Conservation (phyloP, 1,140 invertebrate species). For the Leucophenga varia region DNA sequence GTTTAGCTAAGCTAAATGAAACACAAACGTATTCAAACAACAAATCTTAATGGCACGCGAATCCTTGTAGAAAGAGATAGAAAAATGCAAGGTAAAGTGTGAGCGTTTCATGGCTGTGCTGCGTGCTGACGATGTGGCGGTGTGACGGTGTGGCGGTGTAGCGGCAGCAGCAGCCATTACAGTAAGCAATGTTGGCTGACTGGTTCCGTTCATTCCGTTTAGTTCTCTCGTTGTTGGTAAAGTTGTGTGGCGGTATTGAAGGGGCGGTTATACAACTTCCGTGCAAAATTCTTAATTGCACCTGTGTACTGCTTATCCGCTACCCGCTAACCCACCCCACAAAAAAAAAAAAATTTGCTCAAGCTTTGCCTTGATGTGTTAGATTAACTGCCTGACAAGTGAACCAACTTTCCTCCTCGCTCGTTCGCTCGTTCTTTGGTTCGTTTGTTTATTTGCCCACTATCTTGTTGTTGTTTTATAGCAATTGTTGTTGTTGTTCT, state of each 20-base stretch:
- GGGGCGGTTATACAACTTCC: no score
- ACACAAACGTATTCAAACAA: slow-evolving; percentile 50
- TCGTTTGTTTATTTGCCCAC: no score
- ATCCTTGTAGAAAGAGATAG: no score
- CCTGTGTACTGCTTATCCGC: slow-evolving; percentile 50
- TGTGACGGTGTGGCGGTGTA: neutral
- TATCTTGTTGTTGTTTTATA: slow-evolving; percentile 42
- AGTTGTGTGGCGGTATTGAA: no score
- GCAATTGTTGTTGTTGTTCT: no score
- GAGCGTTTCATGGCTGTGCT: neutral
- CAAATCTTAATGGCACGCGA: slow-evolving; percentile 54
- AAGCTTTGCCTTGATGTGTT: slow-evolving; percentile 44
- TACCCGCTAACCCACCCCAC: no score
- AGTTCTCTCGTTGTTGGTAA: no score
- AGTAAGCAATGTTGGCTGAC: slow-evolving; percentile 17
- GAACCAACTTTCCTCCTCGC: slow-evolving; percentile 25
- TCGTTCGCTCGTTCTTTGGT: no score
- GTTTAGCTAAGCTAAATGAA: slow-evolving; percentile 30
- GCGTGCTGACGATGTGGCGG: neutral
- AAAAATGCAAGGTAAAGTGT: neutral
- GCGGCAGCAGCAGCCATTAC: slow-evolving; percentile 18
- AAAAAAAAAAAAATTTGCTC: no score
- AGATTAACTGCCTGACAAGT: slow-evolving; percentile 53
- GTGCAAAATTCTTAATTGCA: slow-evolving; percentile 54
- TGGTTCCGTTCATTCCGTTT: slow-evolving; percentile 18